These are phyloP conservation scores for Jordanella pulchra DNA, from an alignment of 2,797 vertebrate species.

Conservation along the genomic window DNA sequence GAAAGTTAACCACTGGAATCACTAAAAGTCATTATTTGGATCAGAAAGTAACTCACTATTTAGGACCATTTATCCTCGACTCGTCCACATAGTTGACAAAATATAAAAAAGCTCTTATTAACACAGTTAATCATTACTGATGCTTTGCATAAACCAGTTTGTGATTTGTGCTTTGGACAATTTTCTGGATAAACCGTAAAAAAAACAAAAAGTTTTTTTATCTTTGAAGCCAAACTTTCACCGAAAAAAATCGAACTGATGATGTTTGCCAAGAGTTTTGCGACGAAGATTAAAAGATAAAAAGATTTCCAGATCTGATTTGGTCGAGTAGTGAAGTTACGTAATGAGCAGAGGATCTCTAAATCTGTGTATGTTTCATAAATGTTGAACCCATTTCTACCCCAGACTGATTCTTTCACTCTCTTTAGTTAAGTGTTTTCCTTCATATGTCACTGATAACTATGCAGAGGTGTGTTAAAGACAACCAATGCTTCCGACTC, in stretches of 20 bases:
- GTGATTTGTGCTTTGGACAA: not conserved
- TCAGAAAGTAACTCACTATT: not conserved
- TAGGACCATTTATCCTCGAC: not conserved
- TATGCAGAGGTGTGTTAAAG: too few species aligned
- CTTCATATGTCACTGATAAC: too few species aligned
- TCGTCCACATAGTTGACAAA: not conserved
- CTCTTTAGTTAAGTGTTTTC: too few species aligned
- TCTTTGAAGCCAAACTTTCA: not conserved
- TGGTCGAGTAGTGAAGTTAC: too few species aligned
- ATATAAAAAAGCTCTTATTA: slow-evolving; percentile 10
- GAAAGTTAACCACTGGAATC: not conserved
- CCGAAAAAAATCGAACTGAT: not conserved
- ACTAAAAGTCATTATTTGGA: slow-evolving; percentile 1
- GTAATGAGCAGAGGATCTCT: too few species aligned
- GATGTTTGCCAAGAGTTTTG: slow-evolving; percentile 1
- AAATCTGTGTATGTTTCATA: too few species aligned
- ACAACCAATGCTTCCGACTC: too few species aligned
- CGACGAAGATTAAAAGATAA: not conserved
- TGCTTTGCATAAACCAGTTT: not conserved
- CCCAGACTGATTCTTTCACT: too few species aligned
- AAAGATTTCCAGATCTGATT: too few species aligned
- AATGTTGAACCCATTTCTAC: too few species aligned
- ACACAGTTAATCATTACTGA: slow-evolving; percentile 5
- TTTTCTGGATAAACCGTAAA: slow-evolving; percentile 5
- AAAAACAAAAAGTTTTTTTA: not conserved